A percentile compares a stretch with the other conserved stretches of the same genome.
phyloP scores from a whole-genome alignment of 2,888 invertebrate species.

The Campoletis raptor region DNA sequence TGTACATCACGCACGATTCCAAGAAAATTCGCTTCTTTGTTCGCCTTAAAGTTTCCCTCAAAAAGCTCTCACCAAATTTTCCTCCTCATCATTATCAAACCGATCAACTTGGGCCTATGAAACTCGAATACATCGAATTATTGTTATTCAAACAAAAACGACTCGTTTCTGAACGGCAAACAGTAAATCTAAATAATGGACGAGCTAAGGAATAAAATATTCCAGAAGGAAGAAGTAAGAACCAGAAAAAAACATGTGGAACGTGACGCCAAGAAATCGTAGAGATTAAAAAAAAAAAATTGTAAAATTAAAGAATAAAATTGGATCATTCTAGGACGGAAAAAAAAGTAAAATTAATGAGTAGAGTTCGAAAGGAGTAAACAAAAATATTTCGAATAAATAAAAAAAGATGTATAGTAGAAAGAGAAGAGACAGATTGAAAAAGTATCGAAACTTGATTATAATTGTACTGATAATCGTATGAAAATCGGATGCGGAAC shows the following conservation, averaged over 20 bases:
- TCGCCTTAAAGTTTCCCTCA: background rate
- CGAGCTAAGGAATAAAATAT: background rate
- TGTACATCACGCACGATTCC: background rate
- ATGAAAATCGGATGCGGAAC: conserved; percentile 5
- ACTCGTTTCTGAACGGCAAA: background rate
- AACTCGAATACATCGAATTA: background rate
- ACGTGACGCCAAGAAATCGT: no score
- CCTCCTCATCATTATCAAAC: background rate
- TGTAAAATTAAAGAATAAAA: no score
- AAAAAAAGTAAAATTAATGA: no score
- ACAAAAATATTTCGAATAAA: background rate
- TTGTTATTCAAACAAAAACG: background rate
- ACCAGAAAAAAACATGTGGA: no score
- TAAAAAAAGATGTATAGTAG: background rate
- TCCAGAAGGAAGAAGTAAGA: background rate
- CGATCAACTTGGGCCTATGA: background rate
- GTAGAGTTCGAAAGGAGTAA: no score
- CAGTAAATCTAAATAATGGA: background rate
- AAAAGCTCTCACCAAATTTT: background rate
- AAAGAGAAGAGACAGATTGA: background rate
- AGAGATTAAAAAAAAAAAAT: no score
- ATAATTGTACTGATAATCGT: conserved; percentile 26
- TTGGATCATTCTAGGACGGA: no score
- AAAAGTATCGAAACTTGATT: background rate
- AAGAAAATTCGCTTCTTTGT: background rate